Evolutionary conservation across 2,888 invertebrate genomes (phyloP), one percentile per base, ranked within the genome.

Genomic region (Trichacis sp.): DNA sequence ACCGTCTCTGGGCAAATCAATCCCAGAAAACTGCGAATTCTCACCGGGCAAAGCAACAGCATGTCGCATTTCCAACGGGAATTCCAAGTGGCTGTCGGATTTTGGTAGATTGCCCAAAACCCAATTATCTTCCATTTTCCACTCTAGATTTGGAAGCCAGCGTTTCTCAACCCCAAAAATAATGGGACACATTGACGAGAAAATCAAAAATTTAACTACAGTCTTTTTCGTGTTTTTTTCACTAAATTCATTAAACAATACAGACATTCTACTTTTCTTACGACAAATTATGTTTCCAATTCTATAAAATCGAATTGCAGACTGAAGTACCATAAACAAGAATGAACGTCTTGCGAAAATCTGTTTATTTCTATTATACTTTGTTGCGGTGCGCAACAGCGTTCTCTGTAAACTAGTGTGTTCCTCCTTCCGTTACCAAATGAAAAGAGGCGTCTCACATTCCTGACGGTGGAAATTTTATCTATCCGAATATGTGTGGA

Each of bases 61-160:
- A 57, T 82, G 82, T 42, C 75, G 64, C 52, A 74, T 76, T 38
- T 79, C 76, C 47, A 73, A 46, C 1, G 84, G 84, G 57, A 84
- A 84, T 29, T 73, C 61, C 4, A 83, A 71, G 9, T 64, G 73
- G 54, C 73, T 76, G 53, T 76, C 74, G n/a, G 59, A 46, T 52
- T 74, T 69, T 1, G 84, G 83, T 42, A 72, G 6, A 4, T 15
- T 61, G 14, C 71, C 68, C 9, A 68, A 70, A 5, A 69, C 15
- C 53, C 53, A 53, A 64, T 84, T 84, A 19, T 49, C 57, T 12
- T 62, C 58, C 0, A 73, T 76, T 40, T 63, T 63, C 83, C 83
- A 84, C 49, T 83, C 81, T 29, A 78, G 68, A 68, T 80, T 70
- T 12, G 79, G 79, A 1, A 77, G 65, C 84, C 84, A 84, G 38